Evolutionary conservation across 2,888 invertebrate genomes (phyloP), one percentile per base, ranked within the genome.

Genomic region (Philopedon plagiatum): DNA sequence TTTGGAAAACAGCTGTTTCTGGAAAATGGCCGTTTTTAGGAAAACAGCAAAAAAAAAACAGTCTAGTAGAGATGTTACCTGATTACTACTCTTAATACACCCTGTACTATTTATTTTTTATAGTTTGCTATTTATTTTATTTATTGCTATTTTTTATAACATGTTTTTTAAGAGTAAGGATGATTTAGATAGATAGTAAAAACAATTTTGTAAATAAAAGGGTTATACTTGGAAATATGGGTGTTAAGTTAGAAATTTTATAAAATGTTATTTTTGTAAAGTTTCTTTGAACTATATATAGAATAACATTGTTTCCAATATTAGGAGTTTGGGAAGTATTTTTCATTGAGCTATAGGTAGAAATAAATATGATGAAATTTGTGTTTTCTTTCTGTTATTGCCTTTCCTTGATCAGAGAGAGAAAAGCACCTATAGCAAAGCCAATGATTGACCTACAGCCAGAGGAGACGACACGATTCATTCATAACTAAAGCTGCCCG

Each of bases 171-270:
- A 37, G 7, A 2, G 44, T 1, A 44, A 8, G 44, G 8, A 44
- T 44, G 3, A 32, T 9, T n/a, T n/a, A n/a, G n/a, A n/a, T n/a
- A n/a, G n/a, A 15, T 15, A 39, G 15, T 39, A 19, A 44, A 44
- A 19, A 5, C 13, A 57, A 23, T 13, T 29, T 39, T 64, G 64
- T 64, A 64, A 26, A 64, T 64, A 64, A 2, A 11, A 54, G 39
- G 64, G 54, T 13, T 29, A 13, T 39, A 29, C 29, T 54, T 37
- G 56, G 26, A 54, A 51, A 51, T 23, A 21, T 64, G 15, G 29
- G 63, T 46, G 11, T 54, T 37, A 15, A 13, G 21, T 21, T 37
- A 64, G 64, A 51, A 54, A 56, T 64, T 64, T 64, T 64, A 64
- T 54, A 39, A 54, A 64, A 39, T 5, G 5, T 18, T 18, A n/a